Base-by-base conservation (phyloP, 2,888 invertebrate species). In the Trichogramma dendrolimi region DNA sequence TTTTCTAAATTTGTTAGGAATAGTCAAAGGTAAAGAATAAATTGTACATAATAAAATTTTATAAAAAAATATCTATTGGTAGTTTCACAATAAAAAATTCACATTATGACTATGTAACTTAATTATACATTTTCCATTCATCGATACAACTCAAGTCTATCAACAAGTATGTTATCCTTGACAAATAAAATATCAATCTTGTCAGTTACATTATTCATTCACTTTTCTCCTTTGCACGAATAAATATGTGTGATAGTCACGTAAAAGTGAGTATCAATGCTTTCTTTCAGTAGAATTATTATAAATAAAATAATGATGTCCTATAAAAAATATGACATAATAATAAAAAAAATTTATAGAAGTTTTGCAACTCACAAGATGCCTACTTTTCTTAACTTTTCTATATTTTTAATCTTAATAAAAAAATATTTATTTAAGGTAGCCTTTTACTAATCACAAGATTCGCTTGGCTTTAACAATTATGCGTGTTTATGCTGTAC, bases 61-160 rank as follows among this genome's bases (percentile, higher is more conserved):
- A 66, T 58, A 70, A 69, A 70, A 71, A 68, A 67, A 65, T 51
- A 56, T 72, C 71, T 71, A 72, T 72, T 71, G 46, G 64, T 70
- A 67, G 57, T 67, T 64, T 71, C 70, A 64, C 67, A 71, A 70
- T 69, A 69, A 72, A 69, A 70, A 70, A 69, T 60, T 62, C 57
- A 65, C 57, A 49, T 59, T 56, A 8, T 10, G 46, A 57, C 52
- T 66, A 55, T 65, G 63, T 53, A 55, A 62, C 66, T 65, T 69
- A 68, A 67, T 61, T 8, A 58, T 61, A 62, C 54, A 44, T 46
- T 46, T 57, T 48, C 43, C 39, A 4, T 61, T 64, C 59, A 63
- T 51, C 65, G 51, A 62, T 65, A 63, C 53, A 27, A 50, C 55
- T 51, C 54, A 59, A 56, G 51, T 54, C 48, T 40, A 44, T 61